phyloP scores from a whole-genome alignment of 1,140 invertebrate species.

The Lordiphosa stackelbergi region DNA sequence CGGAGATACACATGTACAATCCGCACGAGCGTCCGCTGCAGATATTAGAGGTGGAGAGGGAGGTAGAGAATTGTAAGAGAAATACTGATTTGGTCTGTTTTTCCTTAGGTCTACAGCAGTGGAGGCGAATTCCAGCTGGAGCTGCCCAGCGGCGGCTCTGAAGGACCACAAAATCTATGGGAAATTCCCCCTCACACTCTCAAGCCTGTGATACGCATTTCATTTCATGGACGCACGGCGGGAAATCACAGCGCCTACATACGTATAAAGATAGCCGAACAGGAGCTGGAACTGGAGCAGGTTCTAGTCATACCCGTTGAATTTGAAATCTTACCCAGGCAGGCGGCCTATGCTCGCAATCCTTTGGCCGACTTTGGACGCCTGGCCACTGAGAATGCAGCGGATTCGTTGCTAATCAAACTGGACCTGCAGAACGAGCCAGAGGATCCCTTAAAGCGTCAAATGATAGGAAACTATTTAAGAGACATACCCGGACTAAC shows the following conservation, averaged over 20 bases:
- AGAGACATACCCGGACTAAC: conserved; percentile 52
- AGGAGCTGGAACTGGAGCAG: conserved; percentile 48
- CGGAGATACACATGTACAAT: conserved; percentile 95
- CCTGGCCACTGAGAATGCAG: conserved; percentile 40
- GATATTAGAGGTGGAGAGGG: conserved; percentile 79
- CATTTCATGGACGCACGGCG: conserved; percentile 83
- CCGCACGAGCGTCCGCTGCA: conserved; percentile 91
- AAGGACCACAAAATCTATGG: conserved; percentile 90
- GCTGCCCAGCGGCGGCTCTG: conserved; percentile 85
- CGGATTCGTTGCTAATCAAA: conserved; percentile 44
- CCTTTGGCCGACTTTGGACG: conserved; percentile 90
- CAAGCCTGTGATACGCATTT: conserved; percentile 91
- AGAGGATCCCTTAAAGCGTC: conserved; percentile 22
- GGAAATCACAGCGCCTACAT: conserved; percentile 77
- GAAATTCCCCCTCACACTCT: conserved; percentile 93
- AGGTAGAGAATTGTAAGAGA: no score
- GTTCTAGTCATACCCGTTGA: conserved; percentile 90
- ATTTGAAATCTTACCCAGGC: conserved; percentile 86
- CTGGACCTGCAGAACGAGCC: conserved; percentile 53
- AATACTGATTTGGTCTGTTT: neutral
- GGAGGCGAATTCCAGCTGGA: conserved; percentile 94
- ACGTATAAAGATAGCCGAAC: conserved; percentile 70
- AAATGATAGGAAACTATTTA: conserved; percentile 47
- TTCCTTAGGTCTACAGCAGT: conserved; percentile 84
- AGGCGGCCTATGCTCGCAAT: conserved; percentile 86